phyloP scores from a whole-genome alignment of 2,888 invertebrate species.

The Drosophila paracracens region DNA sequence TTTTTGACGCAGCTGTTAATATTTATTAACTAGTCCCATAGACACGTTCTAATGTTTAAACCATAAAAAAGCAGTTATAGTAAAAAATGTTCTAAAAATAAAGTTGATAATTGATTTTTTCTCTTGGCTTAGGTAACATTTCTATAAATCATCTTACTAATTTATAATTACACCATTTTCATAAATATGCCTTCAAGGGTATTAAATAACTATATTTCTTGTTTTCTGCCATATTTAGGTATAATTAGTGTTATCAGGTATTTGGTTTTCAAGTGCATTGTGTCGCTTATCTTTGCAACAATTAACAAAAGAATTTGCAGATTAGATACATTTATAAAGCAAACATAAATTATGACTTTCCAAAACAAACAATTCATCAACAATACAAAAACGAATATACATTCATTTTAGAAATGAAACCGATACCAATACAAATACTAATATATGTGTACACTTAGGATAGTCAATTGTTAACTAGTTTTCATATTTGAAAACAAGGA shows the following conservation, averaged over 20 bases:
- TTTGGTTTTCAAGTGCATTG: slow-evolving; percentile 45
- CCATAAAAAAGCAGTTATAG: not conserved
- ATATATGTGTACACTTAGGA: not conserved
- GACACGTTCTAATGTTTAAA: slow-evolving; percentile 1
- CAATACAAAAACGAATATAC: slow-evolving; percentile 17
- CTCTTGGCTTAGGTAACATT: not conserved
- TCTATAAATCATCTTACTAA: not conserved
- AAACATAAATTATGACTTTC: slow-evolving; percentile 33
- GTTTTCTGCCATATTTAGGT: slow-evolving; percentile 8
- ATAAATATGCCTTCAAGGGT: not conserved
- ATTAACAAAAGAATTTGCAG: slow-evolving; percentile 61
- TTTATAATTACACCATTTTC: no score
- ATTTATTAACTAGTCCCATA: not conserved
- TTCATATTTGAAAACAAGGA: slow-evolving; percentile 29
- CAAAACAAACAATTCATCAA: slow-evolving; percentile 25
- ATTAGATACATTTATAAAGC: slow-evolving; percentile 39
- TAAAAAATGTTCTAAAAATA: not conserved
- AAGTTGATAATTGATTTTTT: not conserved
- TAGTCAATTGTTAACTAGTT: slow-evolving; percentile 52
- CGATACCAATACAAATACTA: not conserved
- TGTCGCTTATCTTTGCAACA: slow-evolving; percentile 45
- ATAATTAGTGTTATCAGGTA: slow-evolving; percentile 34
- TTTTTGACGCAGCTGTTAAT: slow-evolving; percentile 5
- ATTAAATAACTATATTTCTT: not conserved
- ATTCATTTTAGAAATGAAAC: slow-evolving; percentile 46